Conservation (phyloP, 2,113 vertebrate species). For the Oryzias javanicus region DNA sequence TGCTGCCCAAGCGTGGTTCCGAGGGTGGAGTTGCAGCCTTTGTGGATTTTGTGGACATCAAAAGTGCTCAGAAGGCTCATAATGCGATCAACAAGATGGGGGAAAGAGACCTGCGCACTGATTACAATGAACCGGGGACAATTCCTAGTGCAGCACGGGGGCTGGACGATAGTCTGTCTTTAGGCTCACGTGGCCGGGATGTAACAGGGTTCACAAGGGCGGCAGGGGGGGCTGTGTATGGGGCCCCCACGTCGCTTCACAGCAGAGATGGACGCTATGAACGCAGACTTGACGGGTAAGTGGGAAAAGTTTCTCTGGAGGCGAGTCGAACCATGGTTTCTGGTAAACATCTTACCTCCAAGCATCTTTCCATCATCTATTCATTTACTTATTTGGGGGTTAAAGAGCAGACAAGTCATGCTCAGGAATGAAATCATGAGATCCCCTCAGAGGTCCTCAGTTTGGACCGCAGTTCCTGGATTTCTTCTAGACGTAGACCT, state of each 20-base stretch:
- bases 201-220: constrained; percentile 99
- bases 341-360: constrained; percentile 68
- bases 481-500: constrained; percentile 37
- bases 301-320: constrained; percentile 81
- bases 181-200: constrained; percentile 91
- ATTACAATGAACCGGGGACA: constrained; percentile 99
- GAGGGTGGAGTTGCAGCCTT: constrained; percentile 98
- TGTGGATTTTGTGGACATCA: constrained; percentile 99
- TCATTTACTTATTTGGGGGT: constrained; percentile 67
- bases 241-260: constrained; percentile 94
- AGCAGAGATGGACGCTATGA: constrained; percentile 99
- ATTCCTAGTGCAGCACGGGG: constrained; percentile 95
- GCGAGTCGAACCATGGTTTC: constrained; percentile 69
- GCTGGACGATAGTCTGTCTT: constrained; percentile 97
- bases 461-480: constrained; percentile 44
- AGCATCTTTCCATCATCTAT: constrained; percentile 75
- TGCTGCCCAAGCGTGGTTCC: constrained; percentile 96
- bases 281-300: constrained; percentile 86
- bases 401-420: constrained; percentile 54
- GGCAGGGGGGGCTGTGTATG: constrained; percentile 94
- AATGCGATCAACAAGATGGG: constrained; percentile 99
- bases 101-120: constrained; percentile 98
- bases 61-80: constrained; percentile 99
- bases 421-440: constrained; percentile 44
- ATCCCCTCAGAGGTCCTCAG: constrained; percentile 41